These are phyloP conservation scores for Lasioglossum malachurum DNA, from an alignment of 2,888 invertebrate species.

Conservation along the genomic window DNA sequence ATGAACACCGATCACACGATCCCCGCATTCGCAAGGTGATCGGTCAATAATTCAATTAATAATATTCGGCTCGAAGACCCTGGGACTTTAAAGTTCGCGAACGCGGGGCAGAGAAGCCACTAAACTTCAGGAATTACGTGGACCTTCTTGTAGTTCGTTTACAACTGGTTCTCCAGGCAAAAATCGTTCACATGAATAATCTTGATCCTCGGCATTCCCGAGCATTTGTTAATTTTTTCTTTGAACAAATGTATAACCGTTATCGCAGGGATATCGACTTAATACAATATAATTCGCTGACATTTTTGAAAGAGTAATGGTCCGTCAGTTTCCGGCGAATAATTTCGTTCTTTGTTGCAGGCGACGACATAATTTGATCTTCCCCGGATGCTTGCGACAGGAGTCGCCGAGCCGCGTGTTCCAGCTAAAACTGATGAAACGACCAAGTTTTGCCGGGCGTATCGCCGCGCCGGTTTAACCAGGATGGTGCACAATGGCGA, in stretches of 20 bases:
- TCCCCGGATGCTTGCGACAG: not conserved
- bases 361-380: not conserved
- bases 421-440: constrained; percentile 6
- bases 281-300: too few species aligned
- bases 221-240: not conserved
- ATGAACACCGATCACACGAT: not conserved
- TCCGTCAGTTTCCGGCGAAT: not conserved
- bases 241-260: not conserved
- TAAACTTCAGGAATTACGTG: not conserved
- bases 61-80: not conserved
- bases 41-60: not conserved
- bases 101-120: not conserved
- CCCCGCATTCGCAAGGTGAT: not conserved
- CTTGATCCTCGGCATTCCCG: not conserved
- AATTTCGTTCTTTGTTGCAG: not conserved
- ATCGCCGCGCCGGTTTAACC: not conserved
- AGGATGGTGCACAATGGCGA: constrained; percentile 3
- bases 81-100: not conserved
- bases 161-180: not conserved
- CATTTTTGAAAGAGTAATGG: too few species aligned
- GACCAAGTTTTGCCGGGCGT: not conserved
- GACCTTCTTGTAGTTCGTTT: not conserved
- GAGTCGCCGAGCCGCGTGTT: not conserved
- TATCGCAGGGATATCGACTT: too few species aligned
- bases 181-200: not conserved